Evolutionary conservation across 1,140 invertebrate genomes (phyloP).

Genomic region (Pogonomyrmex barbatus): DNA sequence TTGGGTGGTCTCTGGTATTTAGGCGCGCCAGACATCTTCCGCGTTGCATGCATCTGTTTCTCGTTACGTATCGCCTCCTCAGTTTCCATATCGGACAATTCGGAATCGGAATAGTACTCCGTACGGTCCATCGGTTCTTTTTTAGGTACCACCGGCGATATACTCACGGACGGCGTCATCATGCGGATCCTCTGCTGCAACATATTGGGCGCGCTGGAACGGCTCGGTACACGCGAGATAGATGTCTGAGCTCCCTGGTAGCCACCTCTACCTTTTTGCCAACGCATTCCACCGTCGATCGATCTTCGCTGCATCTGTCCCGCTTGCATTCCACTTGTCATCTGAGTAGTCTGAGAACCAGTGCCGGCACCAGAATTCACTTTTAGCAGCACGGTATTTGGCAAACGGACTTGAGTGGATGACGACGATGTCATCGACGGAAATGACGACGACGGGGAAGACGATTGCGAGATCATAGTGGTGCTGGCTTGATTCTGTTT

Average conservation of each 20-base stretch:
- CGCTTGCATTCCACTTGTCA: conserved; percentile 67
- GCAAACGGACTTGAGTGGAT: conserved; percentile 78
- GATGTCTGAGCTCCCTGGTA: conserved; percentile 81
- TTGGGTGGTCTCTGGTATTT: conserved; percentile 83
- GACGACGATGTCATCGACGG: conserved; percentile 76
- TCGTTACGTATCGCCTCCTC: conserved; percentile 80
- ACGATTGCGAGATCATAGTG: conserved; percentile 79
- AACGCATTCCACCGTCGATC: conserved; percentile 73
- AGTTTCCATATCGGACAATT: conserved; percentile 82
- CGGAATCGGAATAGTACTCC: conserved; percentile 84
- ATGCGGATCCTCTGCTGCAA: conserved; percentile 85
- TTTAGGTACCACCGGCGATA: conserved; percentile 85
- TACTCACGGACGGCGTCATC: conserved; percentile 86
- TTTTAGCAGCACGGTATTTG: conserved; percentile 81
- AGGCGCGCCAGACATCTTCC: conserved; percentile 77
- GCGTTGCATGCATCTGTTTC: conserved; percentile 79
- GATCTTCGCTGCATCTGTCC: conserved; percentile 83
- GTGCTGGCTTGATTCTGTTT: conserved; percentile 84
- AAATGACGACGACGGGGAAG: conserved; percentile 32
- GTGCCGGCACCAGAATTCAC: conserved; percentile 77
- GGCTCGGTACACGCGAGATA: conserved; percentile 82
- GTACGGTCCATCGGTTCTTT: conserved; percentile 82
- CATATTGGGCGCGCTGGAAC: conserved; percentile 75
- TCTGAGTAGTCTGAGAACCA: conserved; percentile 64
- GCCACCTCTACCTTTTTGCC: conserved; percentile 77